These are phyloP conservation scores for Umimayanthus chanpuru DNA, from an alignment of 92 coral and sea anemone genomes.

Conservation along the genomic window DNA sequence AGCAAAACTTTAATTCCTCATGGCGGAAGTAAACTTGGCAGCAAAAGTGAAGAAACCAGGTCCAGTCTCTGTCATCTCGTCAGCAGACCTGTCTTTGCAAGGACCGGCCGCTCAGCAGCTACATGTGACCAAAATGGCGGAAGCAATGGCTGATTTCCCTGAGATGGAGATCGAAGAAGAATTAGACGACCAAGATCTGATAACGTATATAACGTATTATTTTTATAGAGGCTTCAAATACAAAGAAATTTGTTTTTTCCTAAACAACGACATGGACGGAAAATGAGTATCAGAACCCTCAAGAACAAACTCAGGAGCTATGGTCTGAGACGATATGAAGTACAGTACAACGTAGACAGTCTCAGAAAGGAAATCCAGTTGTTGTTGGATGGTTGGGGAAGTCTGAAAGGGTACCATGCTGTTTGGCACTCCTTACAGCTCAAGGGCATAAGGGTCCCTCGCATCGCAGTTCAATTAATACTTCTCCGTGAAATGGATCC, in stretches of 20 bases:
- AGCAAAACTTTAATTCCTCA: no score
- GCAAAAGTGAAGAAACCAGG: no score
- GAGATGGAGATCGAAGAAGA: no score
- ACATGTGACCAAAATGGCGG: no score
- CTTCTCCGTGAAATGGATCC: background rate
- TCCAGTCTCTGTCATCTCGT: no score
- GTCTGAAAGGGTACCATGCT: conserved; percentile 21
- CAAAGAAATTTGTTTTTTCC: conserved; percentile 8
- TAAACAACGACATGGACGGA: conserved; percentile 11
- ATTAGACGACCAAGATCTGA: conserved; percentile 8
- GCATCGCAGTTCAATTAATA: background rate
- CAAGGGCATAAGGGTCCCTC: background rate
- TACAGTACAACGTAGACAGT: background rate
- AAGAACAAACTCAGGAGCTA: conserved; percentile 2
- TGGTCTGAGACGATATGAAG: background rate
- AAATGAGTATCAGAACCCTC: conserved; percentile 28
- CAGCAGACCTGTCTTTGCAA: no score
- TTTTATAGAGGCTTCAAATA: conserved; percentile 7
- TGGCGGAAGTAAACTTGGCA: no score
- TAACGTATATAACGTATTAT: background rate
- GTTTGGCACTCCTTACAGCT: conserved; percentile 13
- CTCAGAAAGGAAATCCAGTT: background rate
- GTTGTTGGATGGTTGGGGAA: background rate
- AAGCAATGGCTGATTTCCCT: no score
- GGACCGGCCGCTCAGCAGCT: no score